Evolutionary conservation across 2,888 invertebrate species (phyloP).

Genomic region (Sphecodes monilicornis): DNA sequence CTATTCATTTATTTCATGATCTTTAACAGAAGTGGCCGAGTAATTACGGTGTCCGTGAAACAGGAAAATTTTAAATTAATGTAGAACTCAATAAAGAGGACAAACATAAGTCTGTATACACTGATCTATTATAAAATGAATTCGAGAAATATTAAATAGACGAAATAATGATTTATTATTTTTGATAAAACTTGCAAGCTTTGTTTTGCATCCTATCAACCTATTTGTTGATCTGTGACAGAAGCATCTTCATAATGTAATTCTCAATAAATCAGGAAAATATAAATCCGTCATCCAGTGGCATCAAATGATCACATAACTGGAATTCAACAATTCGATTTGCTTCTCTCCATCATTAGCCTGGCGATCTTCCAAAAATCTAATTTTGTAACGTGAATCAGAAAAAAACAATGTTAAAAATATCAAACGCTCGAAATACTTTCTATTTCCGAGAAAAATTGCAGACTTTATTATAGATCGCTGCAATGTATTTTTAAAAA

Average conservation of each 20-base stretch:
- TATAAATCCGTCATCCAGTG: background rate
- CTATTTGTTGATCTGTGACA: background rate
- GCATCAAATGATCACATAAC: background rate
- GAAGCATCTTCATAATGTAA: background rate
- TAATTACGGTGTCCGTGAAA: too few species aligned
- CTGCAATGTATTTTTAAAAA: background rate
- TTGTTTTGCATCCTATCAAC: too few species aligned
- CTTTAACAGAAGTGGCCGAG: fast-evolving
- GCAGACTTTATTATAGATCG: background rate
- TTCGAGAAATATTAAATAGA: too few species aligned
- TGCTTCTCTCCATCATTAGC: background rate
- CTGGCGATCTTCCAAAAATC: background rate
- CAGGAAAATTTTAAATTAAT: too few species aligned
- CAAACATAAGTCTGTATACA: too few species aligned
- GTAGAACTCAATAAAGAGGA: too few species aligned
- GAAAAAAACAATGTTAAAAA: background rate
- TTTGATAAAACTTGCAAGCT: too few species aligned
- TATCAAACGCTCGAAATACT: background rate
- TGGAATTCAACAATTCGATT: background rate
- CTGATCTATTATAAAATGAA: too few species aligned
- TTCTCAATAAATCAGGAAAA: background rate
- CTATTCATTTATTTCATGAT: too few species aligned
- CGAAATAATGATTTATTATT: too few species aligned
- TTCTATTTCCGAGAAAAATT: background rate
- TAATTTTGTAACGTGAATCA: background rate